A percentile compares a stretch with the other conserved stretches of the same genome.
phyloP scores from a whole-genome alignment of 2,888 invertebrate genomes.

The Heliconius charithonia region DNA sequence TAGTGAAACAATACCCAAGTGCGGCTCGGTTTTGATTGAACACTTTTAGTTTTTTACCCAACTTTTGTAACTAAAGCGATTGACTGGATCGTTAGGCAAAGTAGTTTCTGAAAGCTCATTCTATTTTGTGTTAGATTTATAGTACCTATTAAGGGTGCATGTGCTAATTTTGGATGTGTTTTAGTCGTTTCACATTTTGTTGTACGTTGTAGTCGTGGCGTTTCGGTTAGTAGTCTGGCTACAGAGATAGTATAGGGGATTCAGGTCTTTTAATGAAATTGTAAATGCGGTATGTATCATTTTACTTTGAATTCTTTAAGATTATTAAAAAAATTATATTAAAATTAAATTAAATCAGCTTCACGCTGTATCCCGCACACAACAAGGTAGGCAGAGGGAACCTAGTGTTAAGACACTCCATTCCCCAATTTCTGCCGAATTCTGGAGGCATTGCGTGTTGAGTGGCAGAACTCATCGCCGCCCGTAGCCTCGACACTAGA shows the following conservation, averaged over 20 bases:
- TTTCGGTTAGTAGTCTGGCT: no score
- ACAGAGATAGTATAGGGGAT: neutral
- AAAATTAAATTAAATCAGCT: no score
- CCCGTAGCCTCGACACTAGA: no score
- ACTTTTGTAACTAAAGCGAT: slow-evolving; percentile 22
- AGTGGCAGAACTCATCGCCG: no score
- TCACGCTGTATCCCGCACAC: no score
- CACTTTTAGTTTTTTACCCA: slow-evolving; percentile 22
- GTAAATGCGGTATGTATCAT: neutral
- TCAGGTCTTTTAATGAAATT: neutral
- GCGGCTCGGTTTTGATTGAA: slow-evolving; percentile 26
- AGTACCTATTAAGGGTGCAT: neutral
- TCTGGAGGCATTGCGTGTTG: no score
- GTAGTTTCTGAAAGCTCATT: slow-evolving; percentile 24
- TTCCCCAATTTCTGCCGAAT: no score
- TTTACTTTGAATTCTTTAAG: neutral
- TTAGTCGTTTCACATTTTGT: neutral
- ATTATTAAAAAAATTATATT: no score
- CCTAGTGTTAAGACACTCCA: no score
- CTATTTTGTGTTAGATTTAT: slow-evolving; percentile 11
- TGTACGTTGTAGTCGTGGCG: neutral
- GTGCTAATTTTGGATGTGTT: slow-evolving; percentile 5
- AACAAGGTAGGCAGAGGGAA: no score
- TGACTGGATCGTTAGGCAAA: slow-evolving; percentile 22
- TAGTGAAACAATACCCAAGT: slow-evolving; percentile 37